phyloP scores from a whole-genome alignment of 1,140 invertebrate species.

The Cotesia chilonis region DNA sequence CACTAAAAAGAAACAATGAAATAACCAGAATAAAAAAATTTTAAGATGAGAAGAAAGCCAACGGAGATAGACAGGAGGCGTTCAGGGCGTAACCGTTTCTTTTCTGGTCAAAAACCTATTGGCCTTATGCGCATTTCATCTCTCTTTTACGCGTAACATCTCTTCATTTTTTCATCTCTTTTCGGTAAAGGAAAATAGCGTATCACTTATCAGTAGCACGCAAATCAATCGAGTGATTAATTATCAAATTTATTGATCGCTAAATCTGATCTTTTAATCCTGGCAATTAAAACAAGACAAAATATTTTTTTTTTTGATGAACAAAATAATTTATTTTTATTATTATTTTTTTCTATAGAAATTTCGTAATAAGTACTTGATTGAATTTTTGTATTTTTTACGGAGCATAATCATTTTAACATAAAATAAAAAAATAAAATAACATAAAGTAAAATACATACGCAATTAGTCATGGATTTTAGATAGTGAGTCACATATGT shows the following conservation, averaged over 20 bases:
- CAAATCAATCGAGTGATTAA: neutral
- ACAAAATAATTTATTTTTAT: no score
- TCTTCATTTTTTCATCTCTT: conserved; percentile 19
- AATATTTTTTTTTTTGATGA: no score
- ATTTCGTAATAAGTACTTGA: no score
- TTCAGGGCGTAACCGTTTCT: conserved; percentile 58
- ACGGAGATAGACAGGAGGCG: conserved; percentile 62
- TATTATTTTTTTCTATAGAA: no score
- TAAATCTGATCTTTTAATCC: neutral
- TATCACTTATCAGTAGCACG: conserved; percentile 6
- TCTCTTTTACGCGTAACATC: conserved; percentile 38
- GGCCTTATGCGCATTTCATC: conserved; percentile 50
- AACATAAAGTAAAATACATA: neutral
- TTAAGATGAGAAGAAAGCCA: conserved; percentile 56
- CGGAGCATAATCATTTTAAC: neutral
- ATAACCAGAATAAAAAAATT: conserved; percentile 63
- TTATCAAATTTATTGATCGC: no score
- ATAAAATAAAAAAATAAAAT: neutral
- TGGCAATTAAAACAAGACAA: no score
- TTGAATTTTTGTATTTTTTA: no score
- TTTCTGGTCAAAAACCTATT: conserved; percentile 46
- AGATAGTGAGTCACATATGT: conserved; percentile 23
- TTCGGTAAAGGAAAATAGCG: neutral
- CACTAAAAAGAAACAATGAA: conserved; percentile 44
- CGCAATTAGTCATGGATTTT: conserved; percentile 18